phyloP scores from a whole-genome alignment of 2,888 invertebrate species.

The Dorcus hopei region DNA sequence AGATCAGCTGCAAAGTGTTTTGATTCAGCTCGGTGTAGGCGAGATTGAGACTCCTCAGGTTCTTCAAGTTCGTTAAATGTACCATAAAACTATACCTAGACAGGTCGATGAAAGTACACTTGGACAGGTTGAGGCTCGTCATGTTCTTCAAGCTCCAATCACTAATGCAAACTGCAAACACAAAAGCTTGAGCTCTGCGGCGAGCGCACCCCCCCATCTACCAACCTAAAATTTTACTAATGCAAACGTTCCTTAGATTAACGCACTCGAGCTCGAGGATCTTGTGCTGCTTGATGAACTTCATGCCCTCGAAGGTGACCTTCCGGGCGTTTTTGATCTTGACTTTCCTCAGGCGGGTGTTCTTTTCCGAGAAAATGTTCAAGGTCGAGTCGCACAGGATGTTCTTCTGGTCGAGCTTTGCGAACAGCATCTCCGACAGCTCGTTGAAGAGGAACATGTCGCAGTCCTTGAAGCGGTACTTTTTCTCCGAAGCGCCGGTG shows the following conservation, averaged over 20 bases:
- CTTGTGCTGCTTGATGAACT: slow-evolving; percentile 61
- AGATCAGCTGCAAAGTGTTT: slow-evolving; percentile 62
- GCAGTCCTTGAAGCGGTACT: slow-evolving; percentile 51
- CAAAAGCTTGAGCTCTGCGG: slow-evolving; percentile 1
- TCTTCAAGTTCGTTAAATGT: slow-evolving; percentile 59
- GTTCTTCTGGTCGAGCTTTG: slow-evolving; percentile 55
- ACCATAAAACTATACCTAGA: slow-evolving; percentile 52
- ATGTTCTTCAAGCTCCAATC: slow-evolving; percentile 65
- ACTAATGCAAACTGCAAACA: slow-evolving; percentile 56
- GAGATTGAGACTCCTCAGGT: slow-evolving; percentile 60
- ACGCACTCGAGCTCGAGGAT: slow-evolving; percentile 60
- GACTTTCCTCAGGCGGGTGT: slow-evolving; percentile 59
- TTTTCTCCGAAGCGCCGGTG: slow-evolving; percentile 22
- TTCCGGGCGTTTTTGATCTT: slow-evolving; percentile 58
- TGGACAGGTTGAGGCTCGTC: slow-evolving; percentile 58
- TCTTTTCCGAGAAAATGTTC: slow-evolving; percentile 58
- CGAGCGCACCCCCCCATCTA: neutral
- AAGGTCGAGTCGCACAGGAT: slow-evolving; percentile 60
- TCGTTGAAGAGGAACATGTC: slow-evolving; percentile 58
- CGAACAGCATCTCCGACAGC: slow-evolving; percentile 57
- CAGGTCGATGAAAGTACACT: slow-evolving; percentile 60
- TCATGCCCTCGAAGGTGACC: slow-evolving; percentile 58
- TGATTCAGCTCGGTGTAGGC: slow-evolving; percentile 67
- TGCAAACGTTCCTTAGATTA: slow-evolving; percentile 47
- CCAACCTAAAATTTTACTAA: slow-evolving; percentile 26